These are phyloP conservation scores for Oreochromis spilurus DNA, from an alignment of 2,113 vertebrate genomes.

Conservation along the genomic window DNA sequence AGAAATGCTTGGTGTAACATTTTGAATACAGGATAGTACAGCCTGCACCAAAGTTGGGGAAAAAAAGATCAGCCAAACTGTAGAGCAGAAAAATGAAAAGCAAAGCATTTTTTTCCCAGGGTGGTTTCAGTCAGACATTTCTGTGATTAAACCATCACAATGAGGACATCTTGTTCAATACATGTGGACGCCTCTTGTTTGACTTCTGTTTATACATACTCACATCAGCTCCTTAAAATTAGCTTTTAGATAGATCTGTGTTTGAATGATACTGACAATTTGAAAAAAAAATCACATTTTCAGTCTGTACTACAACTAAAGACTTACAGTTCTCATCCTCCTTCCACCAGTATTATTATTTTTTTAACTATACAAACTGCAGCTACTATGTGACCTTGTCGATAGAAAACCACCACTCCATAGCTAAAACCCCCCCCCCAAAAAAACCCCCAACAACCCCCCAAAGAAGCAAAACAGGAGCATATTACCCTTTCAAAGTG, in stretches of 20 bases:
- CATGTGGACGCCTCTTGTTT: not conserved
- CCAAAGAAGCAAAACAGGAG: not conserved
- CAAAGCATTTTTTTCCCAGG: not conserved
- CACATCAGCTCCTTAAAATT: not conserved
- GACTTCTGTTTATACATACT: not conserved
- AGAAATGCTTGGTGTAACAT: not conserved
- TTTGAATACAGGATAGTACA: not conserved
- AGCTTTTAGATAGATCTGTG: not conserved
- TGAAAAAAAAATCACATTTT: accelerated
- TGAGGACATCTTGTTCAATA: not conserved
- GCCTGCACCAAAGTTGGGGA: not conserved
- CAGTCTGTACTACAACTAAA: not conserved
- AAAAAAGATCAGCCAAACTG: not conserved
- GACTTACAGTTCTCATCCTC: not conserved
- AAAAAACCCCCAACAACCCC: not conserved
- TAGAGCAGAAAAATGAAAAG: not conserved
- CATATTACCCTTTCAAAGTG: not conserved
- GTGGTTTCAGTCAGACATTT: not conserved
- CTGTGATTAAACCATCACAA: not conserved
- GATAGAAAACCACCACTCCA: not conserved
- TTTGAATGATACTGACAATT: not conserved
- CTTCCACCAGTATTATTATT: not conserved
- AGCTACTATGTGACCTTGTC: not conserved
- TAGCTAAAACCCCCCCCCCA: not conserved
- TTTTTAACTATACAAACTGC: not conserved